phyloP scores from a whole-genome alignment of 2,888 invertebrate genomes.

The Hypselothyrea guttata region DNA sequence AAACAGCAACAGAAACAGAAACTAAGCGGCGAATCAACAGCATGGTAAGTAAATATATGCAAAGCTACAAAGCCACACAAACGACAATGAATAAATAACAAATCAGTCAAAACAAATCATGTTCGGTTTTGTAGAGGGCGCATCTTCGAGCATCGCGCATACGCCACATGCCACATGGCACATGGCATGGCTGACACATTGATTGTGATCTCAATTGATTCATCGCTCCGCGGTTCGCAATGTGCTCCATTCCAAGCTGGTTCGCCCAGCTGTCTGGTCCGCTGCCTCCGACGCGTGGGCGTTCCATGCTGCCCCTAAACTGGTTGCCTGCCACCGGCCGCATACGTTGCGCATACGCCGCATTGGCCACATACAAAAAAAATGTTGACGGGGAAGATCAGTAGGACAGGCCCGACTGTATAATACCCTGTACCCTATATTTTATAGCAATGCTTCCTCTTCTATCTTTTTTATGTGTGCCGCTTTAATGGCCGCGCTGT shows the following conservation, averaged over 20 bases:
- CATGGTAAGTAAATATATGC: constrained; percentile 44
- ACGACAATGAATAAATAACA: constrained; percentile 11
- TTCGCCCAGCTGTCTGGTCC: constrained; percentile 18
- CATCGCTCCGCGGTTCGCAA: background rate
- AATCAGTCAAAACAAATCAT: constrained; percentile 35
- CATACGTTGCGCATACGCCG: constrained; percentile 51
- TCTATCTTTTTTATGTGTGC: constrained; percentile 13
- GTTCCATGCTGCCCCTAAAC: constrained; percentile 29
- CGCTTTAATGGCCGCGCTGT: too few species aligned
- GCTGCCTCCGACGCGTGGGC: constrained; percentile 31
- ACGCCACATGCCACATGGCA: background rate
- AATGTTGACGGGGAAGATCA: too few species aligned
- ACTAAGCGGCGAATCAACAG: background rate
- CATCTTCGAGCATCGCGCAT: background rate
- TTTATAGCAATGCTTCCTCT: too few species aligned
- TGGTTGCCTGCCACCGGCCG: constrained; percentile 60
- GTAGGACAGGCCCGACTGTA: too few species aligned
- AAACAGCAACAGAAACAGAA: constrained; percentile 15
- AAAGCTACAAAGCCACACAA: constrained; percentile 13
- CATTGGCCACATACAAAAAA: constrained; percentile 5
- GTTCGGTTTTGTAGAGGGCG: background rate
- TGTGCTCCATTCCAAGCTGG: constrained; percentile 15
- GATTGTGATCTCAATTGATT: constrained; percentile 6
- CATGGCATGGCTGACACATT: background rate
- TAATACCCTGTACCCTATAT: too few species aligned